Conservation (phyloP, 2,113 vertebrate species). For the Dipodomys stephensi region DNA sequence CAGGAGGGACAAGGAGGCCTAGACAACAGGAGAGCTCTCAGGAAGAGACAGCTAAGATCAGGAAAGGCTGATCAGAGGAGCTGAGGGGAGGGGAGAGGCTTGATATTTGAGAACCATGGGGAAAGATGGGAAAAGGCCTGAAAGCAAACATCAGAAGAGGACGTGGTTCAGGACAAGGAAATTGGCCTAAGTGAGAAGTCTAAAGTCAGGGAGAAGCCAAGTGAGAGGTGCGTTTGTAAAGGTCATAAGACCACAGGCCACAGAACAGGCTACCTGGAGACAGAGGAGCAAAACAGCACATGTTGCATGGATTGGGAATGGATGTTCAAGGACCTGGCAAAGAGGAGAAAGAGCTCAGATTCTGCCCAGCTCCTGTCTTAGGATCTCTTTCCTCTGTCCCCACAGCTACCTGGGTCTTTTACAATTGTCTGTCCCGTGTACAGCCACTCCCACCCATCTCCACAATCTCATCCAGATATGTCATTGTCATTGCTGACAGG, state of each 20-base stretch:
- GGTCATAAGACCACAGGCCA: not conserved
- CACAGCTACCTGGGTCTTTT: not conserved
- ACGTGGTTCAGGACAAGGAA: not conserved
- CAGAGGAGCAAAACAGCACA: not conserved
- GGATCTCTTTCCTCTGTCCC: not conserved
- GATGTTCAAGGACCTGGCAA: not conserved
- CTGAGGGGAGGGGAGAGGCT: not conserved
- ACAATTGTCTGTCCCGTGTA: fast-evolving
- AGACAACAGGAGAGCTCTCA: not conserved
- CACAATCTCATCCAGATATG: not conserved
- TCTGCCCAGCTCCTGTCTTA: not conserved
- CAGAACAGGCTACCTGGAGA: not conserved
- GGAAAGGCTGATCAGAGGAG: not conserved
- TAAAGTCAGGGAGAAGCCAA: not conserved
- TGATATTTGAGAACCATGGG: not conserved
- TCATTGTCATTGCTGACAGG: not conserved
- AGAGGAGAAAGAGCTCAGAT: not conserved
- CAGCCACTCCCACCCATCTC: not conserved
- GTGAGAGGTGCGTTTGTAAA: too few relatives aligned
- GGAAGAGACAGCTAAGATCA: not conserved
- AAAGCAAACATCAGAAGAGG: not conserved
- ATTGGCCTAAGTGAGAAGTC: not conserved
- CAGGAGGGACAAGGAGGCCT: not conserved
- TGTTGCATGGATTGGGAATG: not conserved
- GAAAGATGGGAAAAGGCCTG: not conserved